Base-by-base conservation (phyloP, 2,113 vertebrate genomes). In the Albula glossodonta region DNA sequence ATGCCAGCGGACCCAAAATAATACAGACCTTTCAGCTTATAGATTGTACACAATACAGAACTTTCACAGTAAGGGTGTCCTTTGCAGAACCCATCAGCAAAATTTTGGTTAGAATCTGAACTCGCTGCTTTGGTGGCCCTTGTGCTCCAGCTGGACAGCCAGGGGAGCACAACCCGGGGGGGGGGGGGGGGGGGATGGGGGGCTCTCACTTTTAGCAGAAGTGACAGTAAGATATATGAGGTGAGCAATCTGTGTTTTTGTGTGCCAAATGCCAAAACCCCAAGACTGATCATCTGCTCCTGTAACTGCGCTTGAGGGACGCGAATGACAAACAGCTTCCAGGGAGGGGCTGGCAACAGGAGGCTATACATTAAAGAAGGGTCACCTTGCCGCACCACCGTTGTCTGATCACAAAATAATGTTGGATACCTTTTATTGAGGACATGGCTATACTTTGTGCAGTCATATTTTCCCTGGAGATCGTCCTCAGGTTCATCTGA, bases 301-400 rank as follows among this genome's bases (percentile, higher is more conserved):
- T 85, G 92, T 94, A 93, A 92, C 93, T 91, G 92, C 91, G 90
- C 91, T 92, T 87, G 88, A 89, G 91, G 91, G 89, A 92, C 91
- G 66, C 87, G 86, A 93, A 94, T 95, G 93, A 95, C 93, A 94
- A 94, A 95, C 94, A 88, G 80, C 90, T 93, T 94, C 91, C 94
- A 94, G 91, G 88, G 92, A 92, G 91, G 93, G 92, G 92, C 92
- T 94, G 93, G 94, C 94, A 94, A 91, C 89, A 51, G 82, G 74
- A 90, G 88, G 91, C 91, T 91, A 93, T 94, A 94, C 94, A 94
- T 94, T 93, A 94, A 87, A 8, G 85, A 91, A 50, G 89, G 93
- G 95, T 95, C 95, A 95, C 95, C 95, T 95, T 96, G 94, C 91
- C 86, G 82, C 80, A 56, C 70, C 92, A 90, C 88, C 90, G 89